Evolutionary conservation across 1,140 invertebrate genomes (phyloP), one percentile per base, ranked within the genome.

Genomic region (Diachasma alloeum): DNA sequence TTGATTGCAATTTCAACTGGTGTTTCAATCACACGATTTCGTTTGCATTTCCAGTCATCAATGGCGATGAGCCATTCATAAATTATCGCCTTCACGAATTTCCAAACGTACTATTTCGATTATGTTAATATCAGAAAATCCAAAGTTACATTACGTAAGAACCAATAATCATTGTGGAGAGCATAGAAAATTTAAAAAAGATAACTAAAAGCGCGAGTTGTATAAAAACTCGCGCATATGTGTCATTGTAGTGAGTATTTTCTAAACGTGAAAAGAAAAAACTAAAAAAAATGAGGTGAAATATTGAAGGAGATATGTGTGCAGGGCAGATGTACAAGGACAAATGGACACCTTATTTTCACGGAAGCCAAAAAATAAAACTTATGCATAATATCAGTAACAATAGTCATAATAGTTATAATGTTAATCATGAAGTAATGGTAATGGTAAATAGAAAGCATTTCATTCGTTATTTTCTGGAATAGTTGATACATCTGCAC

Each of bases 201-300:
- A 42, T 22, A 74, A 74, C 24, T 17, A 59, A 24, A 22, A 63
- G 56, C 36, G 56, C 11, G 37, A 66, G 19, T 63, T 74, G 17
- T 13, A 42, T 56, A 59, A 9, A 53, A 42, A 63, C 70, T 71
- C 17, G 9, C 46, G 24, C 37, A 72, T 73, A 46, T 71, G 76
- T 78, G 68, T 78, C 70, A 77, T 77, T 72, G 70, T 72, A 77
- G 48, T 77, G n/a, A 36, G 66, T 72, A 72, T 72, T 77, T 72
- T 72, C n/a, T 63, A 39, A 19, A 74, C 67, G 36, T 59, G 69
- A 74, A 42, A 70, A 69, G 69, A 74, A 42, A 70, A 69, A 74
- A 17, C 24, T 26, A 66, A 72, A 69, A 17, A 53, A 17, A 19
- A 31, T 31, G 15, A 15, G 48, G 48, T 19, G n/a, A 53, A 53